Base-by-base conservation (phyloP, 2,888 invertebrate species). In the Cosmopolites sordidus region DNA sequence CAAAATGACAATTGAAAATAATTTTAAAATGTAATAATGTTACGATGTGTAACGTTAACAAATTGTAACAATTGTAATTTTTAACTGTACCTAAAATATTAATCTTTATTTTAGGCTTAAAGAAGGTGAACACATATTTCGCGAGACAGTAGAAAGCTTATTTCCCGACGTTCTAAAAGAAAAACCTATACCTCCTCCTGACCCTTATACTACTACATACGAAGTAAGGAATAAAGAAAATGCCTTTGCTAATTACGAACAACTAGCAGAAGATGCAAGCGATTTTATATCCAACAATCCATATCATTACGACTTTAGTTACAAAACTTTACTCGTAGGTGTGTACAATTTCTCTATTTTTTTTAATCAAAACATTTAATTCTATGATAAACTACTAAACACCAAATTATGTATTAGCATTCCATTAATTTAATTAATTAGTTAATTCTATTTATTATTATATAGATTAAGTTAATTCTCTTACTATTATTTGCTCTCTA, bases 61-160 rank as follows among this genome's bases (percentile, higher is more conserved):
- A n/a, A n/a, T n/a, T n/a, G n/a, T n/a, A n/a, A n/a, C n/a, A n/a
- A n/a, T n/a, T n/a, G n/a, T n/a, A n/a, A n/a, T n/a, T n/a, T n/a
- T n/a, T n/a, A n/a, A n/a, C n/a, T n/a, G n/a, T n/a, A n/a, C n/a
- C n/a, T n/a, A n/a, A n/a, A n/a, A n/a, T n/a, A n/a, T 27, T 27
- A 6, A 6, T 27, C 27, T 6, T 27, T 27, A 27, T 47, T 49
- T 18, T 18, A 64, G 64, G 30, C 47, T 83, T 72, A 78, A 77
- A 64, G 76, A 78, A 58, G 79, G 81, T 55, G 78, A 80, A 57
- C 75, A 74, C 3, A 80, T 87, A 59, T 87, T 87, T 62, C 80
- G 82, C 59, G 82, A 86, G 33, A 82, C 83, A 0, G 79, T 86
- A 0, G 78, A 78, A 59, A 76, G 72, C 66, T 68, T 82, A 11